Evolutionary conservation across 2,113 vertebrate species (phyloP), one percentile per base, ranked within the genome.

Genomic region (Odontesthes bonariensis): DNA sequence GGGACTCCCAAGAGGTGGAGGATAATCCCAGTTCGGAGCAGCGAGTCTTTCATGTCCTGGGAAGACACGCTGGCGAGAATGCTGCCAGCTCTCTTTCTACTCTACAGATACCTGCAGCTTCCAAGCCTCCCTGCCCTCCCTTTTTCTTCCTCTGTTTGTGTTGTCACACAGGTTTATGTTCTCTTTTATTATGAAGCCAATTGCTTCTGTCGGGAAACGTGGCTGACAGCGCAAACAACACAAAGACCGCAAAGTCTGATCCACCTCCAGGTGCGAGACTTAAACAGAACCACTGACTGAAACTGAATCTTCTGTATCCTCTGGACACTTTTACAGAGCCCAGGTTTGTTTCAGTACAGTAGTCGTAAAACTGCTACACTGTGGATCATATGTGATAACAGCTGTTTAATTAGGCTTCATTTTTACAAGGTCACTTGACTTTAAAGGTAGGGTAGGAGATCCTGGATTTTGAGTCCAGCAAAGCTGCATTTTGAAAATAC

Each of bases 41-140:
- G 75, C 6, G 9, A 78, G 77, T 77, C 91, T 90, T 88, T 91
- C 83, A 92, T 84, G 88, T 91, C 86, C 77, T 88, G 85, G 82
- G 89, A 91, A 90, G 90, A 86, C 82, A 52, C n/a, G 16, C 64
- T 76, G 70, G 69, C 8, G 35, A 84, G 75, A 87, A 79, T 6
- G 53, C 76, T 86, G 78, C 78, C 64, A 83, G 77, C 58, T 79
- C 77, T 20, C 62, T 73, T 70, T 74, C 59, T 70, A 77, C 69
- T 70, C 55, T 12, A 19, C 69, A 75, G 86, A 84, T 81, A 77
- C 79, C 84, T 71, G 73, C 55, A 49, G 60, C 67, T 79, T 57
- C 49, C 52, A 46, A 17, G 56, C 54, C 58, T 82, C 69, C 40
- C 51, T 56, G 35, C 38, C n/a, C 51, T 27, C 7, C 53, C 32